A percentile compares a stretch with the other conserved stretches of the same genome.
These are phyloP conservation scores for Litocranius walleri DNA, from an alignment of 2,113 vertebrate species.

Conservation along the genomic window DNA sequence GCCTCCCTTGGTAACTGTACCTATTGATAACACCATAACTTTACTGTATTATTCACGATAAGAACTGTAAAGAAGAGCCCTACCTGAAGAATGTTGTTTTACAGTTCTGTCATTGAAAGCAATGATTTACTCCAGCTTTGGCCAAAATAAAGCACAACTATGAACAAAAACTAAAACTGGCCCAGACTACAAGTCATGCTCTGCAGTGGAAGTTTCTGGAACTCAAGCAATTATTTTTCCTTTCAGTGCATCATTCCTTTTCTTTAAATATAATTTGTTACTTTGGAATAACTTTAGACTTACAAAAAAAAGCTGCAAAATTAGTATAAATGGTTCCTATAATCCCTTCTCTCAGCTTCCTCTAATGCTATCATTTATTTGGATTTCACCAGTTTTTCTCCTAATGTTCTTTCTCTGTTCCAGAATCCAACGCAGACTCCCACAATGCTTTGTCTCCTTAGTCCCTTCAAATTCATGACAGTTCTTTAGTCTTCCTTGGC, in stretches of 20 bases:
- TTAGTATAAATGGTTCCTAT: neutral
- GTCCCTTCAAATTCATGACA: neutral
- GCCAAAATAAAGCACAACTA: neutral
- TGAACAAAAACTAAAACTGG: neutral
- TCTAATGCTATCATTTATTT: neutral
- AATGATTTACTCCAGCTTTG: neutral
- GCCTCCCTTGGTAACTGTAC: neutral
- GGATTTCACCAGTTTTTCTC: neutral
- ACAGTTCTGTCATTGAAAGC: neutral
- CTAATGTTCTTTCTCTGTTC: neutral
- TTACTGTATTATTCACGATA: neutral
- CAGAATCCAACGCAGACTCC: neutral
- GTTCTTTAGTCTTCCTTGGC: neutral
- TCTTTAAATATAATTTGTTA: neutral
- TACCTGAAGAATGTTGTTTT: neutral
- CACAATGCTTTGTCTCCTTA: neutral
- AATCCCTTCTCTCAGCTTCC: neutral
- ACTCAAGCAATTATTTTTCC: neutral
- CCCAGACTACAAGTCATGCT: neutral
- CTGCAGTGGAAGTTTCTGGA: neutral
- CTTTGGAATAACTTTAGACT: neutral
- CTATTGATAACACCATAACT: neutral
- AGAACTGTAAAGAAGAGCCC: neutral
- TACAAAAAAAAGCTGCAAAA: neutral
- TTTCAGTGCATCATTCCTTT: neutral